phyloP scores from a whole-genome alignment of 2,797 vertebrate species.

The Thalassophryne amazonica region DNA sequence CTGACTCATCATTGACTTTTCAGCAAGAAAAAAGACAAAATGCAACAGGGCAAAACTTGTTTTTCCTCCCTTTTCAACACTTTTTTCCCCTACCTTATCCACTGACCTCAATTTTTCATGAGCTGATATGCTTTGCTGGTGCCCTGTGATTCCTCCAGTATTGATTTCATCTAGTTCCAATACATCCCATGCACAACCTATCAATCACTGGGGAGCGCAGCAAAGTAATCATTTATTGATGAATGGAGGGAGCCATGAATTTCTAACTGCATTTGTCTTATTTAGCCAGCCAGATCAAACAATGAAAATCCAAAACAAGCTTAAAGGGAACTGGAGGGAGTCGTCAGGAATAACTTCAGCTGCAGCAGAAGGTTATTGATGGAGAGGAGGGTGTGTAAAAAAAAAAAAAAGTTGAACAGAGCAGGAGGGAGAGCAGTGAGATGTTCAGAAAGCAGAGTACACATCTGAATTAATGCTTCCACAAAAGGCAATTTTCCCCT shows the following conservation, averaged over 20 bases:
- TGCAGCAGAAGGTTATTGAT: conserved; percentile 78
- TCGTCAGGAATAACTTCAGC: conserved; percentile 73
- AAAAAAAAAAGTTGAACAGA: conserved; percentile 26
- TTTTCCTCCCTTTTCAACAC: conserved; percentile 32
- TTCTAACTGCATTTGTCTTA: conserved; percentile 84
- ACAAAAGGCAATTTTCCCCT: conserved; percentile 80
- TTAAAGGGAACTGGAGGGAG: conserved; percentile 74
- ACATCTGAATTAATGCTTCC: conserved; percentile 82
- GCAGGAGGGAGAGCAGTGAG: conserved; percentile 63
- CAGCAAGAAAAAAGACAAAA: conserved; percentile 28
- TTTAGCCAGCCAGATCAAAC: conserved; percentile 86
- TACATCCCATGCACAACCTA: conserved; percentile 79
- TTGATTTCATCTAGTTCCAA: conserved; percentile 85
- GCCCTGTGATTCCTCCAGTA: conserved; percentile 73
- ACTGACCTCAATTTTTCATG: conserved; percentile 82
- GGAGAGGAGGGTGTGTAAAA: conserved; percentile 30
- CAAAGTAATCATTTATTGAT: conserved; percentile 87
- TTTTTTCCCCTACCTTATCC: conserved; percentile 64
- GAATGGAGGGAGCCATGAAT: conserved; percentile 80
- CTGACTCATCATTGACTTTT: conserved; percentile 40
- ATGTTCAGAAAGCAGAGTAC: conserved; percentile 78
- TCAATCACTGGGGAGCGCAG: conserved; percentile 81
- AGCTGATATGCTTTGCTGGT: conserved; percentile 78
- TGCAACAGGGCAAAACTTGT: conserved; percentile 51
- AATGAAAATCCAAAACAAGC: conserved; percentile 84